These are phyloP conservation scores for Ptychochromis oligacanthus DNA, from an alignment of 2,113 vertebrate genomes.

Conservation along the genomic window DNA sequence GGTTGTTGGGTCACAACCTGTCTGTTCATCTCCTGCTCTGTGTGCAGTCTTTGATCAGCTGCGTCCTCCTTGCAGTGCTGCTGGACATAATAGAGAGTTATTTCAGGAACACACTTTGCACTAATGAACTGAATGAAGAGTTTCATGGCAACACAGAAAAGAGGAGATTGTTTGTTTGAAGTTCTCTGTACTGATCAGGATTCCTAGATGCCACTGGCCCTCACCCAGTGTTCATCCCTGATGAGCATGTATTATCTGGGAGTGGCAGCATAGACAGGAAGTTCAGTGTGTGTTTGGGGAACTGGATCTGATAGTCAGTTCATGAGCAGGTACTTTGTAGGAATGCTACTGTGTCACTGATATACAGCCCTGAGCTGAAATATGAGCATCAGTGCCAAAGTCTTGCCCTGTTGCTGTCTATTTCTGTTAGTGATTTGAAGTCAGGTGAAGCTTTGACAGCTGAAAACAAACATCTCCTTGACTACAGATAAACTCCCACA, in stretches of 20 bases:
- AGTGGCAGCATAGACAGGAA: constrained; percentile 26
- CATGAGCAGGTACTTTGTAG: constrained; percentile 42
- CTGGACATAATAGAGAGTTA: constrained; percentile 14
- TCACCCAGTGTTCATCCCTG: neutral
- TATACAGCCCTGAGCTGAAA: constrained; percentile 6
- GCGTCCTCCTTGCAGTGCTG: neutral
- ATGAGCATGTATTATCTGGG: neutral
- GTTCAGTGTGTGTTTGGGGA: constrained; percentile 12
- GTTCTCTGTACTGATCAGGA: neutral
- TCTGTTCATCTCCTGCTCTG: constrained; percentile 27
- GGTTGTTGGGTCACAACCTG: constrained; percentile 46
- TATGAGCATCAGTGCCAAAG: neutral
- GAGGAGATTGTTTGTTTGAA: neutral
- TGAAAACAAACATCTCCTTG: constrained; percentile 21
- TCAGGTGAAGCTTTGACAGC: constrained; percentile 35
- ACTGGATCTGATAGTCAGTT: constrained; percentile 34
- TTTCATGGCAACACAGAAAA: constrained; percentile 31
- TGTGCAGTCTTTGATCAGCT: constrained; percentile 29
- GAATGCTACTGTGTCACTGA: constrained; percentile 27
- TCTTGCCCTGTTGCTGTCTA: neutral
- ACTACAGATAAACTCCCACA: constrained; percentile 26
- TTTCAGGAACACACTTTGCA: constrained; percentile 38
- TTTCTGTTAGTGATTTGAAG: constrained; percentile 28
- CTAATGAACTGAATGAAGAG: constrained; percentile 1
- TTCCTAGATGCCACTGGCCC: neutral